Base-by-base conservation (phyloP, 1,140 invertebrate species). In the Conus betulinus region DNA sequence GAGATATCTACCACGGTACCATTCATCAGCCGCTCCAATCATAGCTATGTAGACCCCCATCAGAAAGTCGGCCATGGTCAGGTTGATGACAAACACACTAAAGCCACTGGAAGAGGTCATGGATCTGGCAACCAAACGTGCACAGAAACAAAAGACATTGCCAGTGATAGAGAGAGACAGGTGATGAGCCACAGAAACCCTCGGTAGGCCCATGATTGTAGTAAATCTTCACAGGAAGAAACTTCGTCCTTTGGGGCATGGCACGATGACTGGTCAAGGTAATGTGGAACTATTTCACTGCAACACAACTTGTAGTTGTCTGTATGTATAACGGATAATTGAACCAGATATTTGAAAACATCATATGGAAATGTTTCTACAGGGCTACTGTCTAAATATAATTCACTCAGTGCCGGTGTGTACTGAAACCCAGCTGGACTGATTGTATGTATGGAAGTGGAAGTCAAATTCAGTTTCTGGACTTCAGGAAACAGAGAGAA, bases 141-240 rank as follows among this genome's bases (percentile, higher is more conserved):
- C 17, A 76, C 67, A 3, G 90, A 89, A 53, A 88, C 91, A 67
- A 8, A 55, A 23, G 15, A 88, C 27, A 81, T 93, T 93, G 17
- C 93, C 93, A 13, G 91, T 5, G 3, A 93, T n/a, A 39, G 20
- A 91, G 63, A 90, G 7, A 81, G 10, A 8, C 90, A 52, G 17
- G 88, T 90, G 3, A 91, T 76, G 10, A 91, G 63, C 92, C 92
- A 93, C n/a, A 92, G 57, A 6, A 83, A 67, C n/a, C 89, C 85
- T 15, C 89, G 87, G 1, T 91, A 78, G 23, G 85, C 25, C 23
- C 67, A 27, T 10, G 53, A 55, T 39, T 63, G 67, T 23, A 87
- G 71, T 7, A 87, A 39, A 20, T 25, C 85, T 6, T 81, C 25
- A 27, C 78, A 81, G 13, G 78, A 81, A 8, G 78, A 81, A 27